A percentile compares a stretch with the other conserved stretches of the same genome.
Conservation (phyloP, 2,888 invertebrate species). For the Emmelina monodactyla region DNA sequence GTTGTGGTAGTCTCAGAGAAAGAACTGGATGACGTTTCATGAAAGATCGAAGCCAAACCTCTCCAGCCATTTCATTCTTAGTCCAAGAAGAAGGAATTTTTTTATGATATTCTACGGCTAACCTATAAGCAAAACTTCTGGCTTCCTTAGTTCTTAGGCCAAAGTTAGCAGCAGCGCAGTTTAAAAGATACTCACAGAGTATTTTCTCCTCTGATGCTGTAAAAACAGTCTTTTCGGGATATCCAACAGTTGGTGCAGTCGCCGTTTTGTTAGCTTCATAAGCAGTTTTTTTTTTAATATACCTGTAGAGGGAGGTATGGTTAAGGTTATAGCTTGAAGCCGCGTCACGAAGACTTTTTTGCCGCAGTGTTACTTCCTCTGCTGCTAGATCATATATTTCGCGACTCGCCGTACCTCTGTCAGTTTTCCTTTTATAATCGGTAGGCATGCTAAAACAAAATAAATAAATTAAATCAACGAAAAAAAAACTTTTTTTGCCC, state of each 20-base stretch:
- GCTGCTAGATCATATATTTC: slow-evolving; percentile 2
- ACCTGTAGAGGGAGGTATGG: slow-evolving; percentile 11
- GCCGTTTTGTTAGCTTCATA: slow-evolving; percentile 5
- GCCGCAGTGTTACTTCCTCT: slow-evolving; percentile 14
- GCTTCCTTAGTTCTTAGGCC: slow-evolving; percentile 11
- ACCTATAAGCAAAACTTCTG: slow-evolving; percentile 5
- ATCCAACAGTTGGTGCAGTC: slow-evolving; percentile 11
- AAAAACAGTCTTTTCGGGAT: slow-evolving; percentile 12
- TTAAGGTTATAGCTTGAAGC: slow-evolving; percentile 13
- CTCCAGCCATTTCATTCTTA: slow-evolving; percentile 11
- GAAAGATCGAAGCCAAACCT: slow-evolving; percentile 11
- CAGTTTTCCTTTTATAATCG: not conserved
- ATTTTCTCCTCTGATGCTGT: slow-evolving; percentile 10
- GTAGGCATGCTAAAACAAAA: slow-evolving; percentile 2
- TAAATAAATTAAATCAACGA: not conserved
- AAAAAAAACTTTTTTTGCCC: not conserved
- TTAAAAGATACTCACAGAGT: slow-evolving; percentile 9
- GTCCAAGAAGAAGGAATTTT: slow-evolving; percentile 11
- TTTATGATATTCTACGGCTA: slow-evolving; percentile 11
- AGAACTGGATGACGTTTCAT: slow-evolving; percentile 13
- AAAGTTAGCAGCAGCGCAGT: slow-evolving; percentile 10
- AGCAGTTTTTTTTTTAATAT: slow-evolving; percentile 14
- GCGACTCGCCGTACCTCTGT: slow-evolving; percentile 1
- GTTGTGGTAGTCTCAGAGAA: slow-evolving; percentile 13
- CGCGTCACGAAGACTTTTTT: slow-evolving; percentile 10